Base-by-base conservation (phyloP, 37 sponge, comb jelly and placozoan species). In the Aplysina aerophoba region DNA sequence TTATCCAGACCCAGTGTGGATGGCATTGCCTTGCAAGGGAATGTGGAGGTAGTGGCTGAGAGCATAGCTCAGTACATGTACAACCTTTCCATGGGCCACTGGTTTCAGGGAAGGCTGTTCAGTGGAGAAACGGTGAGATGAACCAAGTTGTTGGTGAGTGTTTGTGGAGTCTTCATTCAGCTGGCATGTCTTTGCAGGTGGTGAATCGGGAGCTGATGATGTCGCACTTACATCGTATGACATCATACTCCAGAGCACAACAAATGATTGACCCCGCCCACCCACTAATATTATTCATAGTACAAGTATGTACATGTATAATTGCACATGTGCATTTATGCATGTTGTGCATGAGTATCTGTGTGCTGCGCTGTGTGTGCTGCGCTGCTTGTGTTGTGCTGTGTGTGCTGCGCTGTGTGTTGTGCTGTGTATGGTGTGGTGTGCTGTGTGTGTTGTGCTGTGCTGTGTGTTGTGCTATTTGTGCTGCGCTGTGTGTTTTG, bases 1-100 rank as follows among this genome's bases (percentile, higher is more conserved):
- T 12, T 60, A 56, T 79, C 21, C 57, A 89, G 90, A 73, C 84
- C 86, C 15, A 33, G 59, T 27, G 82, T 86, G 6, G 58, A 83
- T 88, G 68, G 30, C 33, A 81, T 84, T 15, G 34, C 25, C 19
- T 59, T 96, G 57, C 35, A 79, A 11, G 68, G 72, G 33, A 92
- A 93, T 83, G 89, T 94, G 15, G 73, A 84, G 24, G 38, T 90
- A 8, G 28, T 97, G 14, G 97, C 93, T n/a, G 95, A 97, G 19
- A 87, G 81, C 15, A 8, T 97, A 19, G 93, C 86, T 0, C 72
- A 89, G 36, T 88, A 92, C 54, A 86, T 97, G 31, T 91, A 77
- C 72, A 88, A 95, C 72, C 61, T 95, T n/a, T 85, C 95, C 4
- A 25, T 58, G 65, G 82, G 17, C 28, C 35, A 69, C 17, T 4